phyloP scores from a whole-genome alignment of 2,888 invertebrate species.

The Mystacides longicornis region DNA sequence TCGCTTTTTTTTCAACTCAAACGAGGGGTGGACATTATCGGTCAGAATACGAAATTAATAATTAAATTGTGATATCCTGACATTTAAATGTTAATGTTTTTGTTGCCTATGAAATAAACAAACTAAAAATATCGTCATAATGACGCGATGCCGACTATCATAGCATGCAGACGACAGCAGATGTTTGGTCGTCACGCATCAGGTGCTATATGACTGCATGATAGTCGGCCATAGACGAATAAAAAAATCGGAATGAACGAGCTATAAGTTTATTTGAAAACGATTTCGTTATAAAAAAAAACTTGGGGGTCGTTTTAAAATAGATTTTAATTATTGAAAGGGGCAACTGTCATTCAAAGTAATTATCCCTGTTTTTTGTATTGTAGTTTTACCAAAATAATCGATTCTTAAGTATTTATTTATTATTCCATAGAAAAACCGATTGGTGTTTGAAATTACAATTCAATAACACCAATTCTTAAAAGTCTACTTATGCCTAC shows the following conservation, averaged over 20 bases:
- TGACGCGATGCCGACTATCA: neutral
- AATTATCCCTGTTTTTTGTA: neutral
- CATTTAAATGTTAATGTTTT: neutral
- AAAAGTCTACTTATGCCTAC: too few species aligned
- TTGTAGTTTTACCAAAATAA: too few species aligned
- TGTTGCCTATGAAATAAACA: neutral
- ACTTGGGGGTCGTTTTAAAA: neutral
- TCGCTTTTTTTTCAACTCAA: too few species aligned
- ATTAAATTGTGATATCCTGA: neutral
- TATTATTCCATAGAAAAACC: too few species aligned
- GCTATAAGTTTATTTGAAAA: neutral
- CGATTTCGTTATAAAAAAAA: neutral
- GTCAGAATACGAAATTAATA: neutral
- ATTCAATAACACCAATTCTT: too few species aligned
- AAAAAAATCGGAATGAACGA: neutral
- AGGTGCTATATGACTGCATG: neutral
- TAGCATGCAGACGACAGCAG: slow-evolving; percentile 3
- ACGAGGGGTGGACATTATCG: neutral
- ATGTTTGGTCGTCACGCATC: slow-evolving; percentile 13
- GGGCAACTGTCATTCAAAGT: neutral
- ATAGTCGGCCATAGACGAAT: neutral
- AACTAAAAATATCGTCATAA: neutral
- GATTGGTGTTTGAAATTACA: too few species aligned
- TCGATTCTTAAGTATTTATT: too few species aligned
- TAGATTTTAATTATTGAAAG: neutral